Conservation (phyloP, 2,797 vertebrate genomes). For the Tenualosa thibaudeaui region DNA sequence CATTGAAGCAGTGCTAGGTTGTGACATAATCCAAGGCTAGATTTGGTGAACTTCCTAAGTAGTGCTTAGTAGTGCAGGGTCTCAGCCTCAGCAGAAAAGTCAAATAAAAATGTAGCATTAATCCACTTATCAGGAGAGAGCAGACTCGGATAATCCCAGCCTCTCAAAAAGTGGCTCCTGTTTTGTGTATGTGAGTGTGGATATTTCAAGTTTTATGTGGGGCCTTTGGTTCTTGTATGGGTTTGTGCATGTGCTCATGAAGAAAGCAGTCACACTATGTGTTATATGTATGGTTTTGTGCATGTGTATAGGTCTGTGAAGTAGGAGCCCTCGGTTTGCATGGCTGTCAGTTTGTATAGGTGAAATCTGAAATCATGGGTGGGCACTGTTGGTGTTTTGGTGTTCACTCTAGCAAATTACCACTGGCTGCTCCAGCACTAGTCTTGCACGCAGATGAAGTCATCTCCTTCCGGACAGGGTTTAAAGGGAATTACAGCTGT, state of each 20-base stretch:
- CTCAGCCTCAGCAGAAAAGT: constrained; percentile 76
- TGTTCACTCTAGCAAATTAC: not conserved
- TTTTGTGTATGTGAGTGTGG: constrained; percentile 37
- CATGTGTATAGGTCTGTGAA: not conserved
- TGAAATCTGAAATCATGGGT: not conserved
- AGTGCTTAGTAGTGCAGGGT: constrained; percentile 73
- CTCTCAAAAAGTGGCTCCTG: constrained; percentile 75
- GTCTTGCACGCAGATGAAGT: constrained; percentile 29
- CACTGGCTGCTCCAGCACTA: not conserved
- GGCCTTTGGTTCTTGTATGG: constrained; percentile 1
- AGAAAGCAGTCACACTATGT: constrained; percentile 29
- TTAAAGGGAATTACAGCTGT: constrained; percentile 44
- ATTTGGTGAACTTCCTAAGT: constrained; percentile 80
- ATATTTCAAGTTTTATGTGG: constrained; percentile 42
- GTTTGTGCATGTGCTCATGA: constrained; percentile 33
- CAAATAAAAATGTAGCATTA: constrained; percentile 77
- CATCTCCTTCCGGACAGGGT: constrained; percentile 35
- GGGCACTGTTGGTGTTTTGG: not conserved
- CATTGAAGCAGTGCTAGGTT: constrained; percentile 67
- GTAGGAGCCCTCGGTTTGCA: not conserved
- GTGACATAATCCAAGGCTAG: constrained; percentile 77
- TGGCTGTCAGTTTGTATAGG: not conserved
- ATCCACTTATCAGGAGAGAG: constrained; percentile 81
- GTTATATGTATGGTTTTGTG: constrained; percentile 40
- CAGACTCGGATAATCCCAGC: constrained; percentile 79